These are phyloP conservation scores for Phengaris arion DNA, from an alignment of 2,888 invertebrate species.

Conservation along the genomic window DNA sequence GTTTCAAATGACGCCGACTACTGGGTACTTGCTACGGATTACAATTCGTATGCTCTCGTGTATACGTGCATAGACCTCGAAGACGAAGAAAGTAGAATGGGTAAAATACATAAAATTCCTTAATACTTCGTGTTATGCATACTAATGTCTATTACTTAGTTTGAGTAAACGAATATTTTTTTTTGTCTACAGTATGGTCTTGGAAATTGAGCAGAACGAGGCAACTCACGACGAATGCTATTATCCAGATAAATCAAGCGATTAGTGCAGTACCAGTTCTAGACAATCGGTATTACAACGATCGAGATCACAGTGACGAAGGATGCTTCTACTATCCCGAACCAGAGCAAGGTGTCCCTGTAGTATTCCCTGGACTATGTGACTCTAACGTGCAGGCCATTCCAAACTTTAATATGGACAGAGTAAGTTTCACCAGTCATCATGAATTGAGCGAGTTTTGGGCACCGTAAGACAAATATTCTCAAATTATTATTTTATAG, in stretches of 20 bases:
- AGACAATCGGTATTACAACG: constrained; percentile 50
- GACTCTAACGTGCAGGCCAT: constrained; percentile 50
- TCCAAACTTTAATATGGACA: constrained; percentile 47
- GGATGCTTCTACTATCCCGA: constrained; percentile 63
- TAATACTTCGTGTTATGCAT: background rate
- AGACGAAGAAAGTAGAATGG: constrained; percentile 47
- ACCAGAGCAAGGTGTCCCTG: constrained; percentile 48
- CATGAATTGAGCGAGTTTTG: background rate
- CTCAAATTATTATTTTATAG: constrained; percentile 36
- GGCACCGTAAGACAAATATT: background rate
- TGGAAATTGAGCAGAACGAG: constrained; percentile 62
- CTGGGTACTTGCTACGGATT: constrained; percentile 83
- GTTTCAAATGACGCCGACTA: constrained; percentile 57
- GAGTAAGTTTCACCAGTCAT: constrained; percentile 42
- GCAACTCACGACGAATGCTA: constrained; percentile 39
- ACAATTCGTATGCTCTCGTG: constrained; percentile 79
- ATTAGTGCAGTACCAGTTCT: constrained; percentile 48
- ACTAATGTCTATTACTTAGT: background rate
- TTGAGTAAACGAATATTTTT: background rate
- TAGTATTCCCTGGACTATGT: constrained; percentile 60
- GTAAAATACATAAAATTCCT: constrained; percentile 42
- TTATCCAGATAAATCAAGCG: constrained; percentile 35
- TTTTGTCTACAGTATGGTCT: constrained; percentile 48
- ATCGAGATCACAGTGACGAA: constrained; percentile 49
- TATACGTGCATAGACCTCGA: constrained; percentile 78